These are phyloP conservation scores for Periparus ater DNA, from an alignment of 2,797 vertebrate species.

Conservation along the genomic window DNA sequence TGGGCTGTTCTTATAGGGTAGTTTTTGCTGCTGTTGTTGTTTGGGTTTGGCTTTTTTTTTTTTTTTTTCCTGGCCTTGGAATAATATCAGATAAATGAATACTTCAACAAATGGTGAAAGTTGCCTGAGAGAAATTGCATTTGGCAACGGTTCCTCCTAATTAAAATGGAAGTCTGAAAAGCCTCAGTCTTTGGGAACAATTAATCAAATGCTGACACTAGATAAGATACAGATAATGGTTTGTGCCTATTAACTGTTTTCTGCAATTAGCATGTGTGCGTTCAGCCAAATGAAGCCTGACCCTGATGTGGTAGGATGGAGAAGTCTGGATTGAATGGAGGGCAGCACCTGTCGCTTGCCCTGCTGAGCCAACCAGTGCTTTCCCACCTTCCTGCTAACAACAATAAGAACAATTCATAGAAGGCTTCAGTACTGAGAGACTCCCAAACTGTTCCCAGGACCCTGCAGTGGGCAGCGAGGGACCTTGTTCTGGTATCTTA, in stretches of 20 bases:
- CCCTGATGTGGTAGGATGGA: background rate
- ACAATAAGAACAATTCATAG: background rate
- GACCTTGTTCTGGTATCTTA: background rate
- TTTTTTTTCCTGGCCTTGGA: background rate
- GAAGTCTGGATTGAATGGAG: background rate
- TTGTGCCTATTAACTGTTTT: conserved; percentile 21
- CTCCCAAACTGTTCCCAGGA: background rate
- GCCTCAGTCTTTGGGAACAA: conserved; percentile 13
- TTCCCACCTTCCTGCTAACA: background rate
- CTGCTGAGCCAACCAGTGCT: background rate
- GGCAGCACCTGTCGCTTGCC: background rate
- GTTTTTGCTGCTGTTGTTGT: background rate
- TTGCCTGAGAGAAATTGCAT: conserved; percentile 15
- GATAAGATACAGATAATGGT: conserved; percentile 47
- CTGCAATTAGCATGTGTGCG: background rate
- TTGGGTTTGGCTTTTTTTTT: background rate
- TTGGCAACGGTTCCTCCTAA: conserved; percentile 38
- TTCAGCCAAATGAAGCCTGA: background rate
- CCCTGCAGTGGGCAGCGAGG: background rate
- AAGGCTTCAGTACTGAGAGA: background rate
- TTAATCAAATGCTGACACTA: conserved; percentile 20
- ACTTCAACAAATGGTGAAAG: background rate
- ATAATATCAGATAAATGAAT: conserved; percentile 25
- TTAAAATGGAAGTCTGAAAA: conserved; percentile 30
- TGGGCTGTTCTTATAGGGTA: background rate